Conservation (phyloP, 1,140 invertebrate species). For the Eriocheir sinensis region DNA sequence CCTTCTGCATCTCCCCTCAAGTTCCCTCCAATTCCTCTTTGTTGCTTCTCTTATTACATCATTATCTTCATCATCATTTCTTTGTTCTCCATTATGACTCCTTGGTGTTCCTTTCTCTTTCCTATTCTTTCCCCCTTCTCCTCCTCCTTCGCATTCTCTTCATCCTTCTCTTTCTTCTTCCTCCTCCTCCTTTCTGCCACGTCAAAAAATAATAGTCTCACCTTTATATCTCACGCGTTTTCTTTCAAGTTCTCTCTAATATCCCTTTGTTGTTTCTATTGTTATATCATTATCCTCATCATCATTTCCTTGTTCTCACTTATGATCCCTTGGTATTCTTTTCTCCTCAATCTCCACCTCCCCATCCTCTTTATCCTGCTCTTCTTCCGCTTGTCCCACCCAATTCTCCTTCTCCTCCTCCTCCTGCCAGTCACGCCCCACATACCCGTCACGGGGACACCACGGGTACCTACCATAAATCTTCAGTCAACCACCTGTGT, state of each 20-base stretch:
- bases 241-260: background rate
- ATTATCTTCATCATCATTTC: background rate
- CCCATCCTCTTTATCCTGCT: background rate
- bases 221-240: background rate
- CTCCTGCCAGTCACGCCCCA: background rate
- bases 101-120: background rate
- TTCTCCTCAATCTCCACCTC: background rate
- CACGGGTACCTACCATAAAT: background rate
- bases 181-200: background rate
- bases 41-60: background rate
- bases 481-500: background rate
- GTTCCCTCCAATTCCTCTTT: background rate
- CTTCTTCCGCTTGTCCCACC: background rate
- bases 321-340: background rate
- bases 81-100: background rate
- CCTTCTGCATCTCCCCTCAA: background rate
- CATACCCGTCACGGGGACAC: background rate
- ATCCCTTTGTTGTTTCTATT: background rate
- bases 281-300: conserved; percentile 1
- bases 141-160: background rate
- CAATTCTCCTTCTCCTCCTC: background rate
- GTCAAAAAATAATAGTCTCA: background rate
- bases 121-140: background rate
- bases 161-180: background rate
- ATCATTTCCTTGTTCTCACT: background rate